phyloP scores from a whole-genome alignment of 2,888 invertebrate species.

The Dioctria rufipes region DNA sequence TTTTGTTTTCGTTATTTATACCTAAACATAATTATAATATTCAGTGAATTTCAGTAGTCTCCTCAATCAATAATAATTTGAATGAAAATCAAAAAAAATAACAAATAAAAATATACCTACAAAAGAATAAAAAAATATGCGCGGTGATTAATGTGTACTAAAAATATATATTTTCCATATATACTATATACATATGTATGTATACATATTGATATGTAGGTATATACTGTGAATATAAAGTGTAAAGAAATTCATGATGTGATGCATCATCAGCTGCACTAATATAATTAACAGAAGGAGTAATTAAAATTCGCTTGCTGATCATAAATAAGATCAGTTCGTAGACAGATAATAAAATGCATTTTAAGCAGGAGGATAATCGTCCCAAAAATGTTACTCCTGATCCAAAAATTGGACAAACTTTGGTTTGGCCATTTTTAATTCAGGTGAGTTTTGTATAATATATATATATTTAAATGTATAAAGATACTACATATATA shows the following conservation, averaged over 20 bases:
- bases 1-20: too few relatives aligned
- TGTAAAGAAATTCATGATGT: not conserved
- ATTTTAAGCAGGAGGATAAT: conserved; percentile 61
- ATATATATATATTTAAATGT: conserved; percentile 8
- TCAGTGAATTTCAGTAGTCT: too few relatives aligned
- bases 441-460: conserved; percentile 66
- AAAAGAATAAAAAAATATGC: not conserved
- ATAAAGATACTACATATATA: too few relatives aligned
- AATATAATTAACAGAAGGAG: not conserved
- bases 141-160: not conserved
- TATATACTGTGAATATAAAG: not conserved
- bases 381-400: conserved; percentile 60
- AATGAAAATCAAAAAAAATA: too few relatives aligned
- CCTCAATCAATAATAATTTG: too few relatives aligned
- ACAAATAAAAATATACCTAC: too few relatives aligned
- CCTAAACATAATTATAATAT: too few relatives aligned
- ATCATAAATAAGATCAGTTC: not conserved
- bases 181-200: too few relatives aligned
- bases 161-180: not conserved
- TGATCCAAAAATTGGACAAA: conserved; percentile 61
- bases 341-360: conserved; percentile 54
- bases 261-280: not conserved
- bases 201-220: not conserved
- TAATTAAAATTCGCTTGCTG: not conserved
- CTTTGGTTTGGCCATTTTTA: conserved; percentile 69